Evolutionary conservation across 2,797 vertebrate species (phyloP).

Genomic region (Masticophis lateralis): DNA sequence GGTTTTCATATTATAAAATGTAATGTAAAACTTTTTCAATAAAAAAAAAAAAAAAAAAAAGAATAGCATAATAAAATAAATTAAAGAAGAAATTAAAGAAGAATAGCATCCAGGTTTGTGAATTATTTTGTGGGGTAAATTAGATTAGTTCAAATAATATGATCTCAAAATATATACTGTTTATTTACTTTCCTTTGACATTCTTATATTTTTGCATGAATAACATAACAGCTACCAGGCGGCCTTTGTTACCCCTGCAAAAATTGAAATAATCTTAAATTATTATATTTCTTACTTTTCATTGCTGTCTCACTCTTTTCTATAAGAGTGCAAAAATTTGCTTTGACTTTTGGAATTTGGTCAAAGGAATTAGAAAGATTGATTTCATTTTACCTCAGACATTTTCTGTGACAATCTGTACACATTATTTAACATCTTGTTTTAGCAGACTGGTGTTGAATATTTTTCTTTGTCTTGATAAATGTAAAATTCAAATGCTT

Average conservation of each 20-base stretch:
- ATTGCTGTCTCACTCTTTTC: neutral
- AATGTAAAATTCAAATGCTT: neutral
- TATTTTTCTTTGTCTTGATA: neutral
- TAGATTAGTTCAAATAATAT: neutral
- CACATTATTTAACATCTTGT: neutral
- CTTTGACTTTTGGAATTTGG: constrained; percentile 7
- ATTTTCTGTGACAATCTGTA: constrained; percentile 2
- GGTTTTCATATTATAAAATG: no score
- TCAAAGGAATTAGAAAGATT: constrained; percentile 7
- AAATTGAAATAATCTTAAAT: neutral
- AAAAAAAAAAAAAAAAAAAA: no score
- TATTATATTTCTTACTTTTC: neutral
- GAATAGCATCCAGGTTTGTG: neutral
- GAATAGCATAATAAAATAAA: no score
- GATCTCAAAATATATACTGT: neutral
- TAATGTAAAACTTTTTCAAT: no score
- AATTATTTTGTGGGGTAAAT: neutral
- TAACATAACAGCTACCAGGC: neutral
- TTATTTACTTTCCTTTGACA: neutral
- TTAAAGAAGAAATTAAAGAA: neutral
- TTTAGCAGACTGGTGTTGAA: neutral
- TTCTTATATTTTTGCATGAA: neutral
- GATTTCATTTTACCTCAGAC: neutral
- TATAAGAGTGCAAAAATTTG: neutral
- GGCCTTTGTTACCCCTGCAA: neutral